Evolutionary conservation across 1,140 invertebrate species (phyloP), one percentile per base, ranked within the genome.

Genomic region (Glossosoma conforme): DNA sequence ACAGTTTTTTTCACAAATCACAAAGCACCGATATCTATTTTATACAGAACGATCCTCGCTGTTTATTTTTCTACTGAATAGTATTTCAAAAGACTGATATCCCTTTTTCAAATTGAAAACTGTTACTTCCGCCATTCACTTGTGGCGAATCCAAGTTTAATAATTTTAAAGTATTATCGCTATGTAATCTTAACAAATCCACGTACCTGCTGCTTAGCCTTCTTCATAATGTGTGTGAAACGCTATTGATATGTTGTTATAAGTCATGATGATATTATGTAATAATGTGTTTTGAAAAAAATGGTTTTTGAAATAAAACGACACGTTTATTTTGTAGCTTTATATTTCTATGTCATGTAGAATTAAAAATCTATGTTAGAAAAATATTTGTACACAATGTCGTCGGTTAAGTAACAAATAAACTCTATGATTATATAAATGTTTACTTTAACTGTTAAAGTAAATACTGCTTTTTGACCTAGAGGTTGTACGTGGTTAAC

Each of bases 381-480:
- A 38, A 51, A 51, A 42, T 51, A 44, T 51, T 51, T 51, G 48
- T 51, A 51, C 48, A 51, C 48, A 51, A 51, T 37, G 41, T 51
- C 44, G 40, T 44, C 18, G 41, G 41, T 51, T 50, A 44, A 51
- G 40, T 25, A 43, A n/a, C n/a, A 51, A 51, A 51, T 51, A 51
- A 51, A 51, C 44, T 51, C 46, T 51, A 51, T 51, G 48, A 51
- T 51, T 44, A 51, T 44, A 44, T 51, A 50, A 25, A 19, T 48
- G 17, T 41, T 33, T 50, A 33, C 33, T 33, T 50, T 38, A 33
- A 42, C 20, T 33, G n/a, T 28, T 28, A 40, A 40, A 48, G 46
- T 48, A 48, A 40, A 48, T 48, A 48, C 46, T 48, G 46, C 46
- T 48, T 48, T 48, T 40, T 48, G 46, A 48, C 46, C 46, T 48